These are phyloP conservation scores for Parus major DNA, from an alignment of 2,113 vertebrate genomes.

Conservation along the genomic window DNA sequence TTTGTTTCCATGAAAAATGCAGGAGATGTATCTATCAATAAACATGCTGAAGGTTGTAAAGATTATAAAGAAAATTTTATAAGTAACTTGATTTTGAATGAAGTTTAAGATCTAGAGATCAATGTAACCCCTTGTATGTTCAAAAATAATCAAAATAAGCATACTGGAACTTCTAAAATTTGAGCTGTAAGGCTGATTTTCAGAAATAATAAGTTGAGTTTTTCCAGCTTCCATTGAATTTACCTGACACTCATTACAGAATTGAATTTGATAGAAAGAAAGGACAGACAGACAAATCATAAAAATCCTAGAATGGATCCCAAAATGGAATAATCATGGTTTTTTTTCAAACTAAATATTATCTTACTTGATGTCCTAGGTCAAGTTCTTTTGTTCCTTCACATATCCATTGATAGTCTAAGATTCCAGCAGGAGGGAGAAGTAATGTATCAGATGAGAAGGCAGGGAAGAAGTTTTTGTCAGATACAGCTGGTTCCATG, in stretches of 20 bases:
- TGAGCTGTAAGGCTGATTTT: not conserved
- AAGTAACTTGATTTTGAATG: not conserved
- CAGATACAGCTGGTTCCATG: not conserved
- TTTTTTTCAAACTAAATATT: fast-evolving
- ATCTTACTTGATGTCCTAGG: not conserved
- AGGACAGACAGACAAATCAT: not conserved
- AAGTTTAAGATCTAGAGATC: not conserved
- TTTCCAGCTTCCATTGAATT: not conserved
- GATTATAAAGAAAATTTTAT: not conserved
- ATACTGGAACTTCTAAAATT: not conserved
- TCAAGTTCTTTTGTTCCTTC: not conserved
- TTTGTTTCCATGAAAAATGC: not conserved
- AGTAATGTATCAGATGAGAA: not conserved
- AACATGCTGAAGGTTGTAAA: not conserved
- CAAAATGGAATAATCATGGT: not conserved
- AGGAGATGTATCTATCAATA: not conserved
- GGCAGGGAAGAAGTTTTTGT: not conserved
- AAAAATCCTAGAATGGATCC: not conserved
- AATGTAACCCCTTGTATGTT: not conserved
- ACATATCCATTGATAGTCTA: not conserved
- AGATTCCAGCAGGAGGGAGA: not conserved
- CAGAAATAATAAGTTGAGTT: not conserved
- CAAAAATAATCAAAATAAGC: not conserved
- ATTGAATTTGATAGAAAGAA: not conserved
- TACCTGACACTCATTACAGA: not conserved